Evolutionary conservation across 2,113 vertebrate genomes (phyloP), one percentile per base, ranked within the genome.

Genomic region (Laterallus jamaicensis): DNA sequence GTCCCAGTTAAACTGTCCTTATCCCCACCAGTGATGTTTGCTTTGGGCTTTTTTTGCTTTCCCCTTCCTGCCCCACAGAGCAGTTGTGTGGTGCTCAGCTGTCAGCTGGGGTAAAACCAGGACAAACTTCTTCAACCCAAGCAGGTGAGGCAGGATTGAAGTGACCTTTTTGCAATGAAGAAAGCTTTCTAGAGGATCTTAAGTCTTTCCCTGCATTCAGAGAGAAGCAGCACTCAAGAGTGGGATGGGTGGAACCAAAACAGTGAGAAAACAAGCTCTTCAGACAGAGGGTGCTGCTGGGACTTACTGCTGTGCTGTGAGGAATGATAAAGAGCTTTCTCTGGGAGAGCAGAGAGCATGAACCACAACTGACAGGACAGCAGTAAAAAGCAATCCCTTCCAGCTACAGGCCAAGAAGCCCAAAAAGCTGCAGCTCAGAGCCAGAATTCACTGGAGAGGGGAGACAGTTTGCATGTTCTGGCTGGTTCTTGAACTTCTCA

Each of bases 401-500:
- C 39, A 92, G 70, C 70, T 47, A 24, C n/a, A 47, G 4, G 32
- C 35, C 77, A 83, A 90, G 47, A 80, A 80, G 29, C 6, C 62
- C 82, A 49, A 58, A 55, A 85, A 89, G 37, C 2, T 63, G 55
- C 37, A 69, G 75, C 63, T 79, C 58, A 42, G 47, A 83, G 66
- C 68, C 52, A 76, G 60, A 87, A 78, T 12, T 69, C 20, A 49
- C 2, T 28, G 60, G 47, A 83, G n/a, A 20, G 6, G 15, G 32
- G 81, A 73, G 52, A 1, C 31, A 68, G 26, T 44, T 35, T 42
- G 29, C 19, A 24, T 3, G 17, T 8, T 37, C 75, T 79, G 35
- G 19, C 16, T 83, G 68, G 4, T 63, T 56, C 18, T 69, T 87
- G 44, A 25, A 25, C 3, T 50, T 21, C 96, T 96, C 92, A 99